These are phyloP conservation scores for Euzetes globulus DNA, from an alignment of 2,888 invertebrate genomes.

Conservation along the genomic window DNA sequence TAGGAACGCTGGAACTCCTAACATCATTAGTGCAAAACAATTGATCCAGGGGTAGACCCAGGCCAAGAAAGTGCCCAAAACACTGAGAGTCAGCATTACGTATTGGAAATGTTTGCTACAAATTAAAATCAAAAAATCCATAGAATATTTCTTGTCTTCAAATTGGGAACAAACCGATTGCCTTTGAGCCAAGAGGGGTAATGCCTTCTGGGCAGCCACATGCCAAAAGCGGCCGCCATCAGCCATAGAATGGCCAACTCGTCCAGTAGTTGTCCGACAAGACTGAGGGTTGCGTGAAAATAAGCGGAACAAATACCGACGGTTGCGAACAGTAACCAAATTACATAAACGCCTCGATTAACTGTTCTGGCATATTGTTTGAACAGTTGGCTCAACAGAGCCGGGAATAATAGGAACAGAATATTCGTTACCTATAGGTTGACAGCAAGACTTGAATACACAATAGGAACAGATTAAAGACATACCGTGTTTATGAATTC, in stretches of 20 bases:
- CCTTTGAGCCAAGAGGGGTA: slow-evolving; percentile 42
- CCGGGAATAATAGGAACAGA: slow-evolving; percentile 32
- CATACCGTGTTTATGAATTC: slow-evolving; percentile 41
- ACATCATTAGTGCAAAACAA: slow-evolving; percentile 69
- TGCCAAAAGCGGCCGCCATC: slow-evolving; percentile 65
- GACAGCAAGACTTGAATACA: background rate
- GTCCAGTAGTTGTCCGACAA: slow-evolving; percentile 70
- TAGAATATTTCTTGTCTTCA: background rate
- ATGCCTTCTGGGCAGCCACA: slow-evolving; percentile 52
- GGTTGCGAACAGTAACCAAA: slow-evolving; percentile 70
- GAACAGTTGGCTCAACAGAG: slow-evolving; percentile 63
- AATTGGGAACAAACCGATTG: slow-evolving; percentile 40
- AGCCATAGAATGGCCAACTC: slow-evolving; percentile 76
- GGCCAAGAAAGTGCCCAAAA: slow-evolving; percentile 61
- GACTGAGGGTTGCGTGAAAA: slow-evolving; percentile 73
- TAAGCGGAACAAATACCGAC: slow-evolving; percentile 73
- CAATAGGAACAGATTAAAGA: background rate
- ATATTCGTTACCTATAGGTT: slow-evolving; percentile 28
- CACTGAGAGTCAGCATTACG: slow-evolving; percentile 55
- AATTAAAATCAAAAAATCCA: background rate
- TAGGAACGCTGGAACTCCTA: slow-evolving; percentile 62
- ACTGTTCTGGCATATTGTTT: slow-evolving; percentile 66
- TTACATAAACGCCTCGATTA: slow-evolving; percentile 67
- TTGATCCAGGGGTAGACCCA: slow-evolving; percentile 70
- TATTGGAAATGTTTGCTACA: slow-evolving; percentile 58